Percentiles rank a stretch among this genome's conserved stretches.
These are phyloP conservation scores for Zophobas morio DNA, from an alignment of 1,140 invertebrate genomes.

Conservation along the genomic window DNA sequence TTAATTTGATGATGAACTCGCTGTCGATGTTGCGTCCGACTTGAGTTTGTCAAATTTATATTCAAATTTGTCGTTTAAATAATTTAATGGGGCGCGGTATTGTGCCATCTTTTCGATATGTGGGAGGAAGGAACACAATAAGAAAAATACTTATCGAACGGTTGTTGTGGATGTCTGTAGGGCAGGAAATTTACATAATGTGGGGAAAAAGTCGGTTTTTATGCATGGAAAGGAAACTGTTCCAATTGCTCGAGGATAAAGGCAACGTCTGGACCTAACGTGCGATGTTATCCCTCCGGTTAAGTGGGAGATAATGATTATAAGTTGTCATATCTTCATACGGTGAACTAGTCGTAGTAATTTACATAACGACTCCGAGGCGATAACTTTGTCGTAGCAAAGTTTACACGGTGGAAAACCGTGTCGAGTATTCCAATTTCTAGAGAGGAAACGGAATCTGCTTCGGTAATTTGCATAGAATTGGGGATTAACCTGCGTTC, in stretches of 20 bases:
- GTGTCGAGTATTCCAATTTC: conserved; percentile 51
- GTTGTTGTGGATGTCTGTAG: not conserved
- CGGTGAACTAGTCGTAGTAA: conserved; percentile 16
- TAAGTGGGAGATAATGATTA: conserved; percentile 32
- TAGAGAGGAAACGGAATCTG: conserved; percentile 45
- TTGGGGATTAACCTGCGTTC: conserved; percentile 51
- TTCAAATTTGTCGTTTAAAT: conserved; percentile 22
- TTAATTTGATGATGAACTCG: conserved; percentile 27
- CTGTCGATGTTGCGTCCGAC: conserved; percentile 1
- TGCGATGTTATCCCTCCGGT: conserved; percentile 1
- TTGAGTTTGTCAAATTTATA: conserved; percentile 11
- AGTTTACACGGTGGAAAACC: conserved; percentile 44
- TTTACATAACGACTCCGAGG: conserved; percentile 50
- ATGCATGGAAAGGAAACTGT: not conserved
- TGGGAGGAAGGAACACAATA: not conserved
- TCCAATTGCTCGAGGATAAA: not conserved
- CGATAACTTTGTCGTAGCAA: conserved; percentile 45
- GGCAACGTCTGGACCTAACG: not conserved
- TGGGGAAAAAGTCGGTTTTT: not conserved
- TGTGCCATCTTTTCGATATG: conserved; percentile 10
- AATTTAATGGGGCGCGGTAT: conserved; percentile 11
- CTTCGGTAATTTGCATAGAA: conserved; percentile 51
- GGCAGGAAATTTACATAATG: conserved; percentile 2
- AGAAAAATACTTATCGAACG: not conserved
- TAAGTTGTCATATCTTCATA: conserved; percentile 25